Conservation (phyloP, 2,888 invertebrate species). For the Zaprionus bogoriensis region DNA sequence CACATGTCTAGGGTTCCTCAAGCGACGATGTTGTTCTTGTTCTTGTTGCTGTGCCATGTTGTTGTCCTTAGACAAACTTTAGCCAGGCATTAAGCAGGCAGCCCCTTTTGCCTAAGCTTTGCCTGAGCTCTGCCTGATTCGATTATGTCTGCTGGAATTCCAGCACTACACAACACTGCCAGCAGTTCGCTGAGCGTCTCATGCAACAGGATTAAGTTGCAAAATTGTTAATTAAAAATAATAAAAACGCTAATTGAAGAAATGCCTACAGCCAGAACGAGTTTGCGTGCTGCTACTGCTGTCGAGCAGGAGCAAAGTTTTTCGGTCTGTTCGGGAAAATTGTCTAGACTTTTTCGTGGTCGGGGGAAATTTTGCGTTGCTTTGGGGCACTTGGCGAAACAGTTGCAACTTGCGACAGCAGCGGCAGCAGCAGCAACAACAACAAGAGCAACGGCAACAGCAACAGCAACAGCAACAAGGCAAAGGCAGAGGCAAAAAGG, state of each 20-base stretch:
- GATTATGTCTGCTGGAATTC: conserved; percentile 57
- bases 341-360: conserved; percentile 46
- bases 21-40: too few relatives aligned
- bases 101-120: conserved; percentile 24
- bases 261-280: conserved; percentile 57
- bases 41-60: conserved; percentile 37
- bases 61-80: conserved; percentile 66
- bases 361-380: conserved; percentile 22
- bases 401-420: conserved; percentile 48
- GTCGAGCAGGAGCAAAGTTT: conserved; percentile 48
- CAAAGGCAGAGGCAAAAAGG: conserved; percentile 21
- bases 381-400: conserved; percentile 54
- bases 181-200: too few relatives aligned
- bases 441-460: conserved; percentile 52
- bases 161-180: conserved; percentile 42
- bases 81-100: conserved; percentile 51
- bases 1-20: conserved; percentile 58
- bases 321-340: conserved; percentile 35
- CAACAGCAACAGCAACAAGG: neutral
- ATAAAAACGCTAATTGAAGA: conserved; percentile 76
- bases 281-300: neutral
- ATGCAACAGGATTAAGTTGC: conserved; percentile 65
- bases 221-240: conserved; percentile 76
- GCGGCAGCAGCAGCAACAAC: neutral
- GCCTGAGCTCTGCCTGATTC: too few relatives aligned